Base-by-base conservation (phyloP, 2,888 invertebrate genomes). In the Luperina testacea region DNA sequence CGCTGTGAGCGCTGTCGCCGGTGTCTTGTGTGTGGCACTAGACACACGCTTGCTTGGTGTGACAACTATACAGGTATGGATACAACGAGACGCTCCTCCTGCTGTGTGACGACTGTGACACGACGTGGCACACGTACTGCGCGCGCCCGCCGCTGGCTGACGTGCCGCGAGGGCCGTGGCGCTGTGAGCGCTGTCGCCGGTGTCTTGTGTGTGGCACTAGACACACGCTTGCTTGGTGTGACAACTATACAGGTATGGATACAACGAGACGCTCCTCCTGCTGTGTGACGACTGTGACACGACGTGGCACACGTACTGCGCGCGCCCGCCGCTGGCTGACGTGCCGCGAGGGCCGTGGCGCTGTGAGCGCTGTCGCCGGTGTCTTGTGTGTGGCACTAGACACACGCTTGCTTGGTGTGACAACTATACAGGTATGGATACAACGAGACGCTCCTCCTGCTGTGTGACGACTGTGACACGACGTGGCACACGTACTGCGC, bases 401-500 rank as follows among this genome's bases (percentile, higher is more conserved):
- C 98, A 98, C 90, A 98, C 99, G 0, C 42, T 57, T 4, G 57
- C 57, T 9, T 57, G 57, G 57, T 57, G 8, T n/a, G 2, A 59
- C 59, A n/a, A 11, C 24, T 15, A 27, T 27, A 20, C 27, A 0
- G 96, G 96, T 96, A 9, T 24, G 24, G 57, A 57, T 57, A 24
- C 1, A 51, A 20, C 51, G 51, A 8, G 53, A 24, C 98, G 64
- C 97, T 99, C 51, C 97, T 99, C 78, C 98, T 99, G 88, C 97
- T 99, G 72, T 8, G 8, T 57, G 9, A 57, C 24, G 3, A 99
- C 96, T 99, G 99, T 97, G 99, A 99, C 97, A 99, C 99, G 89
- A 99, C 99, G 75, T 99, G 99, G 97, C 99, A 99, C 97, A 99
- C 99, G 87, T 99, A 99, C 97, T 99, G 99, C 95, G 98, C 99